phyloP scores from a whole-genome alignment of 2,113 vertebrate genomes.

The Cyprinodon variegatus region DNA sequence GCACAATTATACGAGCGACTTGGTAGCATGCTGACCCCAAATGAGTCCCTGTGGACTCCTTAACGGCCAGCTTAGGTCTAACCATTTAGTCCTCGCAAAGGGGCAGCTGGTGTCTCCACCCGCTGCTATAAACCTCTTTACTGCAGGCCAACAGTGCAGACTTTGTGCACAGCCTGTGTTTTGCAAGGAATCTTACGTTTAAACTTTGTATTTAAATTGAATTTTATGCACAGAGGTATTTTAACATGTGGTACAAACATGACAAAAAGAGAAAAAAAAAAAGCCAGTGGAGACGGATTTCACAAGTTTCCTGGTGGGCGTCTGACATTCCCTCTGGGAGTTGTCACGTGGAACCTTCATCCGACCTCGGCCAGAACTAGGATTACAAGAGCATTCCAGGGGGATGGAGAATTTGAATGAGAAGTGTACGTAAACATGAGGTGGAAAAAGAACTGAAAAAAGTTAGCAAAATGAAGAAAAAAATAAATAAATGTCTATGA shows the following conservation, averaged over 20 bases:
- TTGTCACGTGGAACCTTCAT: conserved; percentile 57
- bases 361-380: conserved; percentile 27
- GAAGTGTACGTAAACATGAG: not conserved
- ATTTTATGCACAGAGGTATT: conserved; percentile 38
- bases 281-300: conserved; percentile 54
- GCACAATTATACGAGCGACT: conserved; percentile 61
- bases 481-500: conserved; percentile 9
- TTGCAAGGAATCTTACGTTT: conserved; percentile 22
- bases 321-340: conserved; percentile 69
- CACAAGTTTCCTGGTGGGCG: conserved; percentile 63
- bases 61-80: conserved; percentile 27
- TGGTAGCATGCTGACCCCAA: conserved; percentile 41
- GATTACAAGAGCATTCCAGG: conserved; percentile 40
- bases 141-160: conserved; percentile 34
- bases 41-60: conserved; percentile 44
- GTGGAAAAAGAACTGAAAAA: conserved; percentile 5
- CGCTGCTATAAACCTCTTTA: conserved; percentile 55
- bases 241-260: conserved; percentile 39
- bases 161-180: conserved; percentile 19
- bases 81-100: conserved; percentile 27
- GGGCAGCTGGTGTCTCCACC: conserved; percentile 35
- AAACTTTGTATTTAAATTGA: conserved; percentile 14
- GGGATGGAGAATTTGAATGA: not conserved
- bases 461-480: conserved; percentile 1
- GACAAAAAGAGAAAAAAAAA: not conserved